phyloP scores from a whole-genome alignment of 2,113 vertebrate species.

The Psilopogon haemacephalus region DNA sequence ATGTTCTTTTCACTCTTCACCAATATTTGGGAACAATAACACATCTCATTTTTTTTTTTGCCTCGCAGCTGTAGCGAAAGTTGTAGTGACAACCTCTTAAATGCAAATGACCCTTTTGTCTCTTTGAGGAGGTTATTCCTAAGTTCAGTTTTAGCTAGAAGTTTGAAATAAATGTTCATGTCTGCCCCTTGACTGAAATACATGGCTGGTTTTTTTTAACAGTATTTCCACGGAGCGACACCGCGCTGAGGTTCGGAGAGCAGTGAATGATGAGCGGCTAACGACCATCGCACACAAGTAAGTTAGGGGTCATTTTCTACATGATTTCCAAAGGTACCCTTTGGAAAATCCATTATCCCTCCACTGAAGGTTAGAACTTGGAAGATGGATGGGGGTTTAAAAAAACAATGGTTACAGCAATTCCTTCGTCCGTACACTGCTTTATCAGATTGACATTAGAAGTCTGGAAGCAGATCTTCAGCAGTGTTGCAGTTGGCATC shows the following conservation, averaged over 20 bases:
- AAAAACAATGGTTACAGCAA: not conserved
- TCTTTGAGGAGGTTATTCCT: not conserved
- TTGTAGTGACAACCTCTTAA: not conserved
- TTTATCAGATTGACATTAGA: not conserved
- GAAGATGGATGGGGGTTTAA: not conserved
- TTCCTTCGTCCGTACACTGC: not conserved
- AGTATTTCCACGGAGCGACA: conserved; percentile 98
- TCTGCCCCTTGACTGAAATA: not conserved
- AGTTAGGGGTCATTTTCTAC: conserved; percentile 69
- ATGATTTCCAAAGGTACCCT: not conserved
- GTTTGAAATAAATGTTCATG: not conserved
- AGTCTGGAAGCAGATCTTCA: not conserved
- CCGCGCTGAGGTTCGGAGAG: conserved; percentile 95
- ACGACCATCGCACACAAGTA: conserved; percentile 98
- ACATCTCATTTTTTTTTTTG: not conserved
- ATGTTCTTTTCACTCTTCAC: not conserved
- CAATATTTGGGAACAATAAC: not conserved
- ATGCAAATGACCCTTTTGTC: not conserved
- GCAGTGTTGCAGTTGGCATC: not conserved
- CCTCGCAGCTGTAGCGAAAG: not conserved
- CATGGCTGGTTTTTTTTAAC: not conserved
- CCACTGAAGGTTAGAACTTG: not conserved
- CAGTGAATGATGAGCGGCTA: conserved; percentile 96
- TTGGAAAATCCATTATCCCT: conserved; percentile 15
- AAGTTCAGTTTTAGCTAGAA: not conserved